A percentile compares a stretch with the other conserved stretches of the same genome.
phyloP scores from a whole-genome alignment of 2,797 vertebrate genomes.

The Lepilemur ruficaudatus region DNA sequence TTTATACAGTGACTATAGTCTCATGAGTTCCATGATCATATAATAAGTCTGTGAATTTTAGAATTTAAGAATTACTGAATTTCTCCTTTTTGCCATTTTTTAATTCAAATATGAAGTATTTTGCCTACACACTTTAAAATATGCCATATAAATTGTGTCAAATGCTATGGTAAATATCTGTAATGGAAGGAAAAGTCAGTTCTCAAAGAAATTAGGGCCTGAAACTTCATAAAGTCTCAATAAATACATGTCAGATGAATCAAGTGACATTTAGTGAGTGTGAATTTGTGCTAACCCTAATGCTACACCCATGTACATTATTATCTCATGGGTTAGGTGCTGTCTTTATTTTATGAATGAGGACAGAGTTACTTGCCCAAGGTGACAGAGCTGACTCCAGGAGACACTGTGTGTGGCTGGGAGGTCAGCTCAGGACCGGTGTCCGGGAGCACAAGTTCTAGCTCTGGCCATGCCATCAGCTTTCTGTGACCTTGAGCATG shows the following conservation, averaged over 20 bases:
- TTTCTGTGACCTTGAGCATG: not conserved
- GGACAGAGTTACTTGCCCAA: not conserved
- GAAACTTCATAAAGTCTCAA: not conserved
- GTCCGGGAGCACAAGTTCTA: not conserved
- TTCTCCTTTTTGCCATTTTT: not conserved
- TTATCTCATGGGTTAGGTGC: not conserved
- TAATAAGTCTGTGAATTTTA: not conserved
- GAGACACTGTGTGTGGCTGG: not conserved
- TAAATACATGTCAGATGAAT: not conserved
- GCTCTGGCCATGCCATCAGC: not conserved
- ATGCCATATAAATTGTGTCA: not conserved
- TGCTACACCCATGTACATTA: not conserved
- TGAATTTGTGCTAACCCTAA: not conserved
- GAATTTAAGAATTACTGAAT: not conserved
- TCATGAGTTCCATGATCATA: not conserved
- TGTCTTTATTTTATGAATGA: not conserved
- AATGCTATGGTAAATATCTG: not conserved
- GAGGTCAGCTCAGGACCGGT: not conserved
- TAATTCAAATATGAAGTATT: not conserved
- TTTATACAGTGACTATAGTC: not conserved
- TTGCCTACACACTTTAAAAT: not conserved
- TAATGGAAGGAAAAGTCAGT: not conserved
- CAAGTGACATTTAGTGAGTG: not conserved
- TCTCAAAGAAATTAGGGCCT: not conserved
- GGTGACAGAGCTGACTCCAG: not conserved